Evolutionary conservation across 2,113 vertebrate species (phyloP), one percentile per base, ranked within the genome.

Genomic region (Gasterosteus nipponicus): DNA sequence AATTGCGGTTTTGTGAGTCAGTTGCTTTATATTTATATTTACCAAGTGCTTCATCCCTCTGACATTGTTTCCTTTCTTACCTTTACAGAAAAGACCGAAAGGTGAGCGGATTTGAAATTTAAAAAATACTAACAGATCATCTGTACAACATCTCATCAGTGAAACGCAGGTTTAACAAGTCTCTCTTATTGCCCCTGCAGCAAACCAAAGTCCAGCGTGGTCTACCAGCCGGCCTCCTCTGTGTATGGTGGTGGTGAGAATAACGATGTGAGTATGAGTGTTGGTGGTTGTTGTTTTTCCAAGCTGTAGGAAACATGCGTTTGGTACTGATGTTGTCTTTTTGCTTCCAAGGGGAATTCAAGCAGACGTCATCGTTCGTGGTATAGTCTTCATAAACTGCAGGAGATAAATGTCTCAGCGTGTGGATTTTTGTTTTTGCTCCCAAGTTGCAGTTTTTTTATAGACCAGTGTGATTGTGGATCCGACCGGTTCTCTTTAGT

Each of bases 281-380:
- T 26, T 67, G 22, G 22, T 26, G 22, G 10, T 44, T 61, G 10
- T 6, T 38, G 35, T 38, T 38, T 6, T 38, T 38, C 35, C 6
- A n/a, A 46, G 22, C 19, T 59, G 46, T 10, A 15, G 14, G 54
- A n/a, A 47, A 56, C 29, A 47, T 70, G 33, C 61, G 69, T 4
- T 39, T 15, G 31, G 53, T 64, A n/a, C 10, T 79, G 42, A 49
- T 71, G 15, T 75, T 56, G 26, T 80, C 0, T 89, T 10, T 84
- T 59, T 87, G 9, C 82, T 70, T 87, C 51, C 78, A 93, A 88
- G 92, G 91, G 39, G 93, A 94, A 29, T 95, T 94, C 86, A 93
- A 85, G 88, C 94, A 94, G 89, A 95, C 95, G 89, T 95, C 94
- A 0, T 95, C 94, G 0, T 95, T 95, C 44, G 91, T 95, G 80